phyloP scores from a whole-genome alignment of 2,888 invertebrate genomes.

The Silvanus unidentatus region DNA sequence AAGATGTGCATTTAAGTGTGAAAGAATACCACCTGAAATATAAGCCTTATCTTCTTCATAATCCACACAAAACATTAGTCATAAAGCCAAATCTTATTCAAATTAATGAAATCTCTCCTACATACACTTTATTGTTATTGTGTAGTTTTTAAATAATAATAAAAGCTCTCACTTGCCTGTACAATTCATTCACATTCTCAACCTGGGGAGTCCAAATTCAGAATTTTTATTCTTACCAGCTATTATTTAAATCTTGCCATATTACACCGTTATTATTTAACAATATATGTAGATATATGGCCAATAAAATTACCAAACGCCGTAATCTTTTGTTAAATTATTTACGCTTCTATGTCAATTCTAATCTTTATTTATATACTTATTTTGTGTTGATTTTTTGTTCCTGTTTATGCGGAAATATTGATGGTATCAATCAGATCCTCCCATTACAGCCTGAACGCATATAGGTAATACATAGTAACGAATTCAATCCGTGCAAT shows the following conservation, averaged over 20 bases:
- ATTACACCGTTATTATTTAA: not conserved
- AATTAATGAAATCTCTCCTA: constrained; percentile 25
- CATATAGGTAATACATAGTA: no score
- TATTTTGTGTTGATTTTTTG: constrained; percentile 18
- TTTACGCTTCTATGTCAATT: constrained; percentile 13
- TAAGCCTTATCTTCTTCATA: not conserved
- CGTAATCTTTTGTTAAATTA: no score
- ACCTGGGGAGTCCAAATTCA: constrained; percentile 25
- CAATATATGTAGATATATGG: no score
- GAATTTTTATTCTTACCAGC: constrained; percentile 15
- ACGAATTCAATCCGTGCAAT: no score
- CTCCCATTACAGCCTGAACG: no score
- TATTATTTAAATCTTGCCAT: constrained; percentile 10
- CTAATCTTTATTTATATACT: constrained; percentile 23
- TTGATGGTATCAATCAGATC: no score
- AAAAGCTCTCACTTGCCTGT: not conserved
- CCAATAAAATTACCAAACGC: no score
- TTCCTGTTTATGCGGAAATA: not conserved
- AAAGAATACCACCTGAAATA: no score
- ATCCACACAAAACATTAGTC: constrained; percentile 4
- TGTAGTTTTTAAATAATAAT: no score
- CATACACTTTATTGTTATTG: constrained; percentile 16
- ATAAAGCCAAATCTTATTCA: constrained; percentile 17
- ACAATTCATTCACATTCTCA: constrained; percentile 16
- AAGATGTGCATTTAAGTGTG: no score